Percentiles rank a stretch among this genome's conserved stretches.
phyloP scores from a whole-genome alignment of 2,797 vertebrate species.

The Lithobates pipiens region DNA sequence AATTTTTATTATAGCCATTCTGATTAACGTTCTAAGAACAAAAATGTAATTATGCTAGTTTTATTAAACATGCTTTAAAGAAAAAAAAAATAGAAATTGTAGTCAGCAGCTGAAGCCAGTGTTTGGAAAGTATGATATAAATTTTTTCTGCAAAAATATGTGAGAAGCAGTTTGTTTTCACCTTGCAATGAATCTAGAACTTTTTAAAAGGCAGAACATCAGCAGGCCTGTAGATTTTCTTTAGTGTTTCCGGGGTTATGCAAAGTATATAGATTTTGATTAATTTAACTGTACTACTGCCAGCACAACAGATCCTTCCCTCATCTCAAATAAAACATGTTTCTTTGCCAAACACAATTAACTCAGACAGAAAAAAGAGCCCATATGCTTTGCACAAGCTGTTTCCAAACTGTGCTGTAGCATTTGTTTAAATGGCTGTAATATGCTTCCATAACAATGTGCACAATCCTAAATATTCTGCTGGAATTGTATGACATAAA shows the following conservation, averaged over 20 bases:
- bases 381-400: slow-evolving; percentile 40
- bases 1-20: too few relatives aligned
- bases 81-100: neutral
- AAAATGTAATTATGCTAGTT: too few relatives aligned
- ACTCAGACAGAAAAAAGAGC: slow-evolving; percentile 48
- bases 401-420: slow-evolving; percentile 33
- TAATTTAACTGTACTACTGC: slow-evolving; percentile 48
- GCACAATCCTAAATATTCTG: slow-evolving; percentile 5
- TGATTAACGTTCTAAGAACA: too few relatives aligned
- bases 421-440: slow-evolving; percentile 42
- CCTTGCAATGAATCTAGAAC: slow-evolving; percentile 19
- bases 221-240: neutral
- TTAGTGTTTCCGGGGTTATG: slow-evolving; percentile 30
- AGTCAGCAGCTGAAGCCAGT: neutral
- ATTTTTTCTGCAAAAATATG: neutral
- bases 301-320: slow-evolving; percentile 40
- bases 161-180: neutral
- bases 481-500: slow-evolving; percentile 10
- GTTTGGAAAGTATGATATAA: slow-evolving; percentile 14
- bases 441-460: slow-evolving; percentile 1
- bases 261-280: slow-evolving; percentile 32
- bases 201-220: slow-evolving; percentile 11
- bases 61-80: neutral
- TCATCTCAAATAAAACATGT: slow-evolving; percentile 33
- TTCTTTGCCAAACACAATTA: slow-evolving; percentile 62